Evolutionary conservation across 2,888 invertebrate species (phyloP), one percentile per base, ranked within the genome.

Genomic region (Eupithecia subumbrata): DNA sequence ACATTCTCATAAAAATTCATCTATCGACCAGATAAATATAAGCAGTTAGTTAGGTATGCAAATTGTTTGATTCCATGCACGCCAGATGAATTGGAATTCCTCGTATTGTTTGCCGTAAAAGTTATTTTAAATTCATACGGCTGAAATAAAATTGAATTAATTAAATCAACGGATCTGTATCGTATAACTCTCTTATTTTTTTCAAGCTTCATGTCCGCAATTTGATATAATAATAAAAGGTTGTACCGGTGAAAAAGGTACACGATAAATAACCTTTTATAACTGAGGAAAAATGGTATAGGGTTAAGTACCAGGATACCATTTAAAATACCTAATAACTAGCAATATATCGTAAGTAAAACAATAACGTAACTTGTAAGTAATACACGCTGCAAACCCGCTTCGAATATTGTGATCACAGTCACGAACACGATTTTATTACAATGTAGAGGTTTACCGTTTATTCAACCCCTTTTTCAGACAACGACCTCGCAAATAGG

Each of bases 391-490:
- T 56, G 4, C 56, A 56, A 52, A 56, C 12, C 30, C 64, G n/a
- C 2, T 40, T n/a, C 0, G 37, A 22, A 66, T 66, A n/a, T 66
- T 66, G 37, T 37, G 66, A 66, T 66, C 18, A 37, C n/a, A 66
- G 34, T 64, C 34, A 37, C 37, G 66, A 66, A 37, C 66, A 66
- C 3, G 25, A 43, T 22, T 25, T 40, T 68, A 22, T 22, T 43
- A 43, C 67, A 68, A 22, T 43, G 16, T 68, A 5, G 16, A 40
- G 7, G 43, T 43, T 66, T 43, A 68, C 43, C 67, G 67, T 68
- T 37, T 68, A 43, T 43, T 43, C 67, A 40, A 68, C 43, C 67
- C 43, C 66, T 37, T 66, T 66, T 40, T 37, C 66, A 22, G 43
- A 12, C 67, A 43, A 22, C 22, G 40, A 22, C 7, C 43, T 43